Evolutionary conservation across 2,888 invertebrate species (phyloP), one percentile per base, ranked within the genome.

Genomic region (Linyphia triangularis): DNA sequence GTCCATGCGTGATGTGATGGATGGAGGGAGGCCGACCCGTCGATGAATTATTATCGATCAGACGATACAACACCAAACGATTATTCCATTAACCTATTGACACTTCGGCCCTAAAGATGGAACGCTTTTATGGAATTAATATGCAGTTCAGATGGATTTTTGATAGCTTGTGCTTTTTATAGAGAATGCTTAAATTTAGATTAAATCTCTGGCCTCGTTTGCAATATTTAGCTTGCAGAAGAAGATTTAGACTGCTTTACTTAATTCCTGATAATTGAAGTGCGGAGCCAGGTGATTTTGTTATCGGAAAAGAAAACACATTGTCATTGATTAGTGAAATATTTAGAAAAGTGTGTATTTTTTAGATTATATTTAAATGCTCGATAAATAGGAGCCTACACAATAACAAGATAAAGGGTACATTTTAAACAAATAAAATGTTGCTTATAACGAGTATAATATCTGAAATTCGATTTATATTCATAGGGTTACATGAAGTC

Each of bases 41-140:
- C 82, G 24, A 33, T 40, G 30, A 28, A 33, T 24, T 22, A 24
- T 43, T 51, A 83, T 83, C 83, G 51, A 83, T 83, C 83, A 83
- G 51, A 63, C 10, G 83, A 59, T 81, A 37, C n/a, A 65, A 30
- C 73, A 16, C 30, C 24, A 2, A 22, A 57, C 7, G 65, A 51
- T 83, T 69, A 85, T 59, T 85, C 84, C 37, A 85, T 77, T 85
- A 77, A 85, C 75, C 57, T 69, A 75, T 59, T 77, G 67, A 30
- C 75, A 37, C 37, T 24, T 26, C 63, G 19, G 37, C 24, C 77
- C 51, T n/a, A 63, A 40, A 40, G 37, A 40, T 28, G 22, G 26
- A n/a, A n/a, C 10, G 7, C 26, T 24, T 26, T 28, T 6, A 26
- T 7, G 19, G 30, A 10, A 40, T 61, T 61, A 24, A 61, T 51